Conservation (phyloP, 2,888 invertebrate genomes). For the Zygaena filipendulae region DNA sequence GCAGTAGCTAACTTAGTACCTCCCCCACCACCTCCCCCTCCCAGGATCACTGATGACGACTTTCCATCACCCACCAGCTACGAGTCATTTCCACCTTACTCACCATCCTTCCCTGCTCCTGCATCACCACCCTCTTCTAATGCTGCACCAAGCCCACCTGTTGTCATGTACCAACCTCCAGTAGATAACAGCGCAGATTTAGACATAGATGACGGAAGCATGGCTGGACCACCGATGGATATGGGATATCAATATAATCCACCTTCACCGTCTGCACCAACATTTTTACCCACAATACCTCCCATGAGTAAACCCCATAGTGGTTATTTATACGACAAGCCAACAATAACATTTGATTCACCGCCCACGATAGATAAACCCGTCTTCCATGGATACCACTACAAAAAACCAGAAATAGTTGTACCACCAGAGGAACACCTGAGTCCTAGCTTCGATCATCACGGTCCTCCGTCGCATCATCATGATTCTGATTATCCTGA, state of each 20-base stretch:
- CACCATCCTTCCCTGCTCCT: slow-evolving; percentile 22
- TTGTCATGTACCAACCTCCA: slow-evolving; percentile 9
- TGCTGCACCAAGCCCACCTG: slow-evolving; percentile 19
- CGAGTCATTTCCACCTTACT: slow-evolving; percentile 54
- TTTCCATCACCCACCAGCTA: slow-evolving; percentile 45
- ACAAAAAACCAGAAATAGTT: slow-evolving; percentile 34
- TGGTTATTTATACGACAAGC: slow-evolving; percentile 49
- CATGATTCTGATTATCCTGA: slow-evolving; percentile 43
- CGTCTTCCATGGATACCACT: slow-evolving; percentile 34
- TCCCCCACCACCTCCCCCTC: slow-evolving; percentile 41
- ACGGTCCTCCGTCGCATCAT: slow-evolving; percentile 24
- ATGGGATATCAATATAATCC: slow-evolving; percentile 43
- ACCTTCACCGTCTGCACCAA: slow-evolving; percentile 26
- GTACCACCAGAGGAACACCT: slow-evolving; percentile 14
- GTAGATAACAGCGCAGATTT: slow-evolving; percentile 4
- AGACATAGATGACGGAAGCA: not conserved
- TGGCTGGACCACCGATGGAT: slow-evolving; percentile 27
- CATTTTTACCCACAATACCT: slow-evolving; percentile 35
- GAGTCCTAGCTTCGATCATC: slow-evolving; percentile 20
- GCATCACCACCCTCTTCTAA: slow-evolving; percentile 16
- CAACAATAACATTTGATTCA: slow-evolving; percentile 28
- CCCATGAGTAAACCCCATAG: slow-evolving; percentile 35
- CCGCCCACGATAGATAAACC: slow-evolving; percentile 24
- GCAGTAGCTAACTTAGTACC: slow-evolving; percentile 42
- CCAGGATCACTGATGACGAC: slow-evolving; percentile 32